These are phyloP conservation scores for Pyrrhosoma nymphula DNA, from an alignment of 2,888 invertebrate species.

Conservation along the genomic window DNA sequence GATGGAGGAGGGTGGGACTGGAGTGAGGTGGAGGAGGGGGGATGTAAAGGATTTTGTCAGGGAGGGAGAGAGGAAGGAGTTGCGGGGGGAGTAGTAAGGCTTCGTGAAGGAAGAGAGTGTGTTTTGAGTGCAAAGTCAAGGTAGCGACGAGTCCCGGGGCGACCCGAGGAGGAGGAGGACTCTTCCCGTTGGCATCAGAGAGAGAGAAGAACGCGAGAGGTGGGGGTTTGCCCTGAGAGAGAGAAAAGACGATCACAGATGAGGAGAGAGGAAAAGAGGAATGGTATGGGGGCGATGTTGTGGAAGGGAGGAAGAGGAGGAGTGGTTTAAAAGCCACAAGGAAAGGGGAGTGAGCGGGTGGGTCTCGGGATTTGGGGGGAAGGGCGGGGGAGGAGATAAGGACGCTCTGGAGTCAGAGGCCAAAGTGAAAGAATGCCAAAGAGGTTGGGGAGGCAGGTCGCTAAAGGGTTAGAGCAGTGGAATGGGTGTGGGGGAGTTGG, in stretches of 20 bases:
- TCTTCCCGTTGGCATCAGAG: not conserved
- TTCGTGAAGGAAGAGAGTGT: not conserved
- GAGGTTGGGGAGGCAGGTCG: not conserved
- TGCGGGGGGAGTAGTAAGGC: not conserved
- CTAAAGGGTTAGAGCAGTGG: not conserved
- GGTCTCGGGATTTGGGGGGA: not conserved
- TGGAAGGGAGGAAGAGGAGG: not conserved
- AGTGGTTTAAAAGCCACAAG: constrained; percentile 32
- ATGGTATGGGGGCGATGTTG: not conserved
- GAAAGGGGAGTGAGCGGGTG: not conserved
- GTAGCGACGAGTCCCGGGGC: not conserved
- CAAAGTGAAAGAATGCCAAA: constrained; percentile 49
- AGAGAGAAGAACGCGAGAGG: no score
- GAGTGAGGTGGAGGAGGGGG: not conserved
- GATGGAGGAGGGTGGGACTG: not conserved
- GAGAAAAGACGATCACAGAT: constrained; percentile 23
- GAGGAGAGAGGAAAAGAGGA: not conserved
- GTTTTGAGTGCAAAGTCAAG: not conserved
- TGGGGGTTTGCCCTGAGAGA: not conserved
- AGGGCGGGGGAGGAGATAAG: not conserved
- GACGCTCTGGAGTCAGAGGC: constrained; percentile 22
- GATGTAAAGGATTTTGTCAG: not conserved
- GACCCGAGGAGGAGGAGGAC: not conserved
- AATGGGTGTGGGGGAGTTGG: not conserved
- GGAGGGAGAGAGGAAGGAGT: not conserved